phyloP scores from a whole-genome alignment of 2,113 vertebrate species.

The Myiopsitta monachus region DNA sequence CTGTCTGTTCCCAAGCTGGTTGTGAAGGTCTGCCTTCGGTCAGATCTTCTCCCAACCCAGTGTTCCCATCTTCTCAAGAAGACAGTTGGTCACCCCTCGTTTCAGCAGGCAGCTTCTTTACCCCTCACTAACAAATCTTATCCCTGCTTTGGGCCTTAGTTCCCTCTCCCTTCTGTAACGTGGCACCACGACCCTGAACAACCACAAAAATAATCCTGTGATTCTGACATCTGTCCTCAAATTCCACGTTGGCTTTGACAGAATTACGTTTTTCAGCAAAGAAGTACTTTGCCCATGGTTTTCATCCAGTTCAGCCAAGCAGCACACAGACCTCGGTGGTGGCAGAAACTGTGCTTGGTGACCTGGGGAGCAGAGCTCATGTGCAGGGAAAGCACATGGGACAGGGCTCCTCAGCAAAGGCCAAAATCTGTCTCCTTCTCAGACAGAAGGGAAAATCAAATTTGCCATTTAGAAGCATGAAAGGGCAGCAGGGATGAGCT shows the following conservation, averaged over 20 bases:
- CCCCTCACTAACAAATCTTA: background rate
- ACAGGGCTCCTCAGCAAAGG: background rate
- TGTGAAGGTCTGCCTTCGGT: background rate
- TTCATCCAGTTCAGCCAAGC: background rate
- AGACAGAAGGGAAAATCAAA: background rate
- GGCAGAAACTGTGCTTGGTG: accelerated
- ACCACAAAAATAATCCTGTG: background rate
- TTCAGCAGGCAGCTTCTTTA: background rate
- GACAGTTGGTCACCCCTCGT: background rate
- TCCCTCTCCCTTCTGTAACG: background rate
- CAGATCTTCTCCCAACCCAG: background rate
- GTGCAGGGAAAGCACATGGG: accelerated
- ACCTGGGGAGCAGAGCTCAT: background rate
- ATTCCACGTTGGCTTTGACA: background rate
- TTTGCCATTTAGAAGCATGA: background rate
- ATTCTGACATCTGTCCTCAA: background rate
- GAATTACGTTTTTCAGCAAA: background rate
- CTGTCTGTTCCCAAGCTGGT: background rate
- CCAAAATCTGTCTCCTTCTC: background rate
- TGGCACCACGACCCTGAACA: background rate
- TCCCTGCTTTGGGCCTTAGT: background rate
- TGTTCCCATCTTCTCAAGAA: background rate
- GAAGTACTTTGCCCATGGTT: background rate
- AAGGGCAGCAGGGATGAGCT: background rate
- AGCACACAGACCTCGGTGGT: background rate